Evolutionary conservation across 2,113 vertebrate species (phyloP).

Genomic region (Mohoua ochrocephala): DNA sequence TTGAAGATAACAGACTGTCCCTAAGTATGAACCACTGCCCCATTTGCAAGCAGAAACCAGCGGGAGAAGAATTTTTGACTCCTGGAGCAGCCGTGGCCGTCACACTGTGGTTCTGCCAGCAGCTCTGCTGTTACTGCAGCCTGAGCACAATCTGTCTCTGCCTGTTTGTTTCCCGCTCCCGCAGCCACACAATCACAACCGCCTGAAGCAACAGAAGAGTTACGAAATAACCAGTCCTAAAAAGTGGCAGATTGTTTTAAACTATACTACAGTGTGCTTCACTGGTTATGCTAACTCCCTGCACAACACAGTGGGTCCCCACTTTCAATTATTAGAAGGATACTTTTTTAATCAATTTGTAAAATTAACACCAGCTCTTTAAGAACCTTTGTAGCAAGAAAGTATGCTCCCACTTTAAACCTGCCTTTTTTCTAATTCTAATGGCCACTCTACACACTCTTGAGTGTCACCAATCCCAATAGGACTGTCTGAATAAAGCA

Average conservation of each 20-base stretch:
- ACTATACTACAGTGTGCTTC: neutral
- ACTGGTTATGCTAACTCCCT: neutral
- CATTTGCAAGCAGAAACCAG: neutral
- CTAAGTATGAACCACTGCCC: neutral
- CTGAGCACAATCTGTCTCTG: neutral
- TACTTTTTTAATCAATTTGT: neutral
- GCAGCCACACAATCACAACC: neutral
- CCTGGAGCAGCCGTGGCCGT: accelerated
- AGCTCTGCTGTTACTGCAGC: neutral
- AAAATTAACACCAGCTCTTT: neutral
- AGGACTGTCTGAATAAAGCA: neutral
- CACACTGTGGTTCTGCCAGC: neutral
- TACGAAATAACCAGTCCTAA: neutral
- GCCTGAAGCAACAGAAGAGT: neutral
- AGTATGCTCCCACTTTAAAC: neutral
- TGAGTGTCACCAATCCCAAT: neutral
- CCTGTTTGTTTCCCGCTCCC: neutral
- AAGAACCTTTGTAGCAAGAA: neutral
- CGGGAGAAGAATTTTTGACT: neutral
- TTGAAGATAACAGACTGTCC: neutral
- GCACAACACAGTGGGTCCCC: neutral
- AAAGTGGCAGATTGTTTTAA: neutral
- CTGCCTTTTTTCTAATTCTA: neutral
- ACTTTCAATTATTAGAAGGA: neutral
- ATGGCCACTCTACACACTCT: neutral